Evolutionary conservation across 2,113 vertebrate genomes (phyloP).

Genomic region (Ceyx margarethae): DNA sequence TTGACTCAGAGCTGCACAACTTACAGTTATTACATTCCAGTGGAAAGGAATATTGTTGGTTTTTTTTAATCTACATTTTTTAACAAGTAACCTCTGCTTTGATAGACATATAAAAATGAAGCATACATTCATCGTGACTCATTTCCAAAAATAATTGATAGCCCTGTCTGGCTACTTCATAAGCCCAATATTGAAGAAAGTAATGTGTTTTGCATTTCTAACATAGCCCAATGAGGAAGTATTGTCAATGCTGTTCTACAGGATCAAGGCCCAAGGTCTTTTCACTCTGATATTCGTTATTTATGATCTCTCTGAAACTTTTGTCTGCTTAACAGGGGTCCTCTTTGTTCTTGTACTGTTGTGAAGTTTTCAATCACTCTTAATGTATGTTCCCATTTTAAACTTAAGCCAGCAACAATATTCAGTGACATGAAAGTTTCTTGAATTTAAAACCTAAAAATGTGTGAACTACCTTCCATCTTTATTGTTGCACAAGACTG

Average conservation of each 20-base stretch:
- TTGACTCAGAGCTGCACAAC: neutral
- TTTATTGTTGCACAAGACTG: neutral
- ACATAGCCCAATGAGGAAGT: rapidly evolving
- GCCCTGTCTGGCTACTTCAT: neutral
- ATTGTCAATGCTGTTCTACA: neutral
- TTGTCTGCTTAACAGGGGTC: neutral
- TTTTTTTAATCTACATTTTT: neutral
- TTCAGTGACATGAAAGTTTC: neutral
- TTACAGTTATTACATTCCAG: neutral
- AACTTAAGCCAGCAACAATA: neutral
- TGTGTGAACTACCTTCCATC: neutral
- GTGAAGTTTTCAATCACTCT: neutral
- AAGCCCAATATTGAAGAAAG: neutral
- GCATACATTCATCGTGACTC: neutral
- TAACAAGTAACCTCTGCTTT: neutral
- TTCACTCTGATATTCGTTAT: neutral
- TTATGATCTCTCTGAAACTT: neutral
- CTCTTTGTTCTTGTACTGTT: neutral
- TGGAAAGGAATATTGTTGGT: neutral
- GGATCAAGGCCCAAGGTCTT: neutral
- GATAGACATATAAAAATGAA: neutral
- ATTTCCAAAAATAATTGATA: neutral
- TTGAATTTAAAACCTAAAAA: neutral
- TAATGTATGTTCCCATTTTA: neutral
- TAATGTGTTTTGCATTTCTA: neutral